Percentiles rank a stretch among this genome's conserved stretches.
Conservation (phyloP, 1,140 invertebrate species). For the Stenopsyche tienmushanensis region DNA sequence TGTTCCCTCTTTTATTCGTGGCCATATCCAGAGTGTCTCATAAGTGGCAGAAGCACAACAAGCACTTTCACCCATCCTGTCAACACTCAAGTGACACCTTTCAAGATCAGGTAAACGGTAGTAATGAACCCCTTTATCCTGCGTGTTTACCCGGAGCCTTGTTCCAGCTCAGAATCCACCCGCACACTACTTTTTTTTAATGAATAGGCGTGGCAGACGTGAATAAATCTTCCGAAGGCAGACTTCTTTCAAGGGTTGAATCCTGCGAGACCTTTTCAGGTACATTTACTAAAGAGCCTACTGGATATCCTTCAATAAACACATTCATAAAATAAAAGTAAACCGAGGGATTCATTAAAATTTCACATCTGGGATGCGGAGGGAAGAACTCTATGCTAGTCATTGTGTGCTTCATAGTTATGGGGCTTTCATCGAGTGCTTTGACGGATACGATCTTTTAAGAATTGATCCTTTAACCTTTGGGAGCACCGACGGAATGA, state of each 20-base stretch:
- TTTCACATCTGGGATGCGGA: not conserved
- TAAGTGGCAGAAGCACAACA: too few species aligned
- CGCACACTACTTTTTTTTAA: not conserved
- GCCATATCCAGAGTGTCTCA: too few species aligned
- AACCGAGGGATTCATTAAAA: not conserved
- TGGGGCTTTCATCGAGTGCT: too few species aligned
- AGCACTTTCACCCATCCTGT: not conserved
- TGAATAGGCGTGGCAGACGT: constrained; percentile 3
- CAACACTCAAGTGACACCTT: not conserved
- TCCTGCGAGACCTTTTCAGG: not conserved
- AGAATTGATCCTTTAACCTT: too few species aligned
- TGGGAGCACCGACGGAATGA: too few species aligned
- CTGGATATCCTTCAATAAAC: not conserved
- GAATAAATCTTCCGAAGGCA: constrained; percentile 4
- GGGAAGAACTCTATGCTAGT: not conserved
- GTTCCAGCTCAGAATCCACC: not conserved
- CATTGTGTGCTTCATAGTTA: not conserved
- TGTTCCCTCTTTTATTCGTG: too few species aligned
- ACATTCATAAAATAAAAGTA: constrained; percentile 1
- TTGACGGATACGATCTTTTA: too few species aligned
- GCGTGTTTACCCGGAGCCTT: not conserved
- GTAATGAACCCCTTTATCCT: constrained; percentile 9
- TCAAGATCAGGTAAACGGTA: constrained; percentile 4
- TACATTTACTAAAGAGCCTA: not conserved
- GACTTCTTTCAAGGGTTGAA: not conserved